Base-by-base conservation (phyloP, 2,888 invertebrate genomes). In the Limnephilus marmoratus region DNA sequence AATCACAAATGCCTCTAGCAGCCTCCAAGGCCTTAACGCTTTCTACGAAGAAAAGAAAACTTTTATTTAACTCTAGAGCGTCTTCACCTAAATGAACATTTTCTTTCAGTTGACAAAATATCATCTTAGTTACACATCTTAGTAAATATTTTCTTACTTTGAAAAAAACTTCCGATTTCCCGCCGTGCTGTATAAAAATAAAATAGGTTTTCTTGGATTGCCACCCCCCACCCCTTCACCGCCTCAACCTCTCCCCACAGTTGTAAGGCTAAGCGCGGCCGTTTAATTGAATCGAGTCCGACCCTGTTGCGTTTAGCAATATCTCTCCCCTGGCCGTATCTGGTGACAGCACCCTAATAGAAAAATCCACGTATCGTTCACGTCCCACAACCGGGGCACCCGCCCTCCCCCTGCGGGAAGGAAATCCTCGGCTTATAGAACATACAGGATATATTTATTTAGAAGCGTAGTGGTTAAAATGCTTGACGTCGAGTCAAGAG, bases 331-430 rank as follows among this genome's bases (percentile, higher is more conserved):
- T 82, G 90, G 81, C 80, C 88, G 92, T 82, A 68, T 34, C 49
- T 53, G 80, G 93, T 93, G 93, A 93, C 93, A 93, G 93, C 90
- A 85, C 90, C 93, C 92, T 93, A 93, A 93, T 93, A 93, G 92
- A 93, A 93, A 93, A 93, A 93, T 93, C 93, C 93, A 91, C 93
- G 91, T 90, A 86, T 83, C 92, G 87, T 90, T 90, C 90, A 29
- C 68, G 87, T 31, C 91, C 91, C 86, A 80, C 81, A n/a, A 13
- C 86, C 91, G 86, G 85, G 34, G 83, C 91, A n/a, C 80, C 85
- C 82, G 29, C 80, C 88, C 88, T 37, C 88, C 45, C 91, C 49
- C 34, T 24, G 81, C 41, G 24, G 45, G 24, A 7, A 11, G 53
- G 18, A 81, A 37, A n/a, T 41, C 85, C 45, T n/a, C 45, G 85